Conservation (phyloP, 2,888 invertebrate genomes). For the Sphecodes monilicornis region DNA sequence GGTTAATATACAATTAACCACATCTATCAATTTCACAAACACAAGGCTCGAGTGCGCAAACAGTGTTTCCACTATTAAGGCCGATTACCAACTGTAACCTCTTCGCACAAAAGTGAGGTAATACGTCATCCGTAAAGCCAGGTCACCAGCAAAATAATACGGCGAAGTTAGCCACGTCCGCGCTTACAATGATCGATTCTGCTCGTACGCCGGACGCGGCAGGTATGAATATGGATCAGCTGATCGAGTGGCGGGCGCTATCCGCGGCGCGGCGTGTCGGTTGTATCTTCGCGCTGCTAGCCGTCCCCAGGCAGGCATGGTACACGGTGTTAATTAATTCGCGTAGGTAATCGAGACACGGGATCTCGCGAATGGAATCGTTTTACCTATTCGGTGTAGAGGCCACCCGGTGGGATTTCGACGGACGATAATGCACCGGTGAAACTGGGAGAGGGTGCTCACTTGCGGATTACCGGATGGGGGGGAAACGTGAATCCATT, state of each 20-base stretch:
- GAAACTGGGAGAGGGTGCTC: background rate
- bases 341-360: constrained; percentile 11
- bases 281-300: constrained; percentile 2
- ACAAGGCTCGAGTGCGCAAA: background rate
- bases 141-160: background rate
- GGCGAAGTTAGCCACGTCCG: background rate
- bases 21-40: no score
- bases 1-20: no score
- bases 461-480: constrained; percentile 6
- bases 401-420: constrained; percentile 5
- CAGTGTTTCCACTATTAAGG: background rate
- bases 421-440: constrained; percentile 7
- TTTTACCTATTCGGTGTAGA: background rate
- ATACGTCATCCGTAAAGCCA: background rate
- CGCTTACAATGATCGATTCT: background rate
- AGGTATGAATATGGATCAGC: constrained; percentile 48
- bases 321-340: constrained; percentile 30
- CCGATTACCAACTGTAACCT: background rate
- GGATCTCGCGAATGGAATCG: constrained; percentile 7
- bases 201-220: background rate
- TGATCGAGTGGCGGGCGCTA: constrained; percentile 15
- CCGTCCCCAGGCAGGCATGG: background rate
- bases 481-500: constrained; percentile 9
- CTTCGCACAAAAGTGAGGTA: background rate
- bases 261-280: background rate